Evolutionary conservation across 2,888 invertebrate genomes (phyloP), one percentile per base, ranked within the genome.

Genomic region (Polymixis lichenea): DNA sequence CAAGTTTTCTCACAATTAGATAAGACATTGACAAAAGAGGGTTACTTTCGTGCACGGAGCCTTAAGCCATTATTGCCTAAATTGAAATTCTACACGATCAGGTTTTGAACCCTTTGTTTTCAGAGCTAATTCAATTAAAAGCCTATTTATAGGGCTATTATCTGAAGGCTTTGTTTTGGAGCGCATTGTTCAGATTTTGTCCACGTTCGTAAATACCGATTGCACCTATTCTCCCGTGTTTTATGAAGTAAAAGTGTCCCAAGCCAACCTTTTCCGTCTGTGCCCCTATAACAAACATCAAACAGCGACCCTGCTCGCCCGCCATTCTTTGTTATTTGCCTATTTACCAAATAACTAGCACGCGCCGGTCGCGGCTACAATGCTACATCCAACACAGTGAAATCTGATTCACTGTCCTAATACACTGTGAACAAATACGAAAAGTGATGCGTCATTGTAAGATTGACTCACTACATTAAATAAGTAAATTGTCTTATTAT

Each of bases 271-370:
- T 85, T 82, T 82, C 70, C 75, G 76, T 80, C 83, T 79, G 84
- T 80, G 77, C 86, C 85, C 87, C 88, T 83, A 88, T 87, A 87
- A 86, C 87, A 89, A 89, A 91, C 87, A 89, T 87, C 86, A 89
- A 89, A 89, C 85, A 85, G 80, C 82, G 79, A 79, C 78, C 78
- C 82, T 82, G 75, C 17, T 70, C 64, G 71, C 77, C 83, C 78
- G 75, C 72, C 74, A 84, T 84, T 86, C 80, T 86, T 85, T 87
- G 84, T 87, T 89, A 90, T 89, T 88, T 84, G 88, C 76, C 85
- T 87, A 84, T 82, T 82, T 83, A 70, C 77, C 82, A 81, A 86
- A 86, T 83, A 88, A 78, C 79, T 72, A 71, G 68, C 67, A 71
- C 78, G 69, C 53, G 58, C 83, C 58, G 49, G 82, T 60, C 68